Conservation (phyloP, 2,113 vertebrate genomes). For the Elaphurus davidianus region DNA sequence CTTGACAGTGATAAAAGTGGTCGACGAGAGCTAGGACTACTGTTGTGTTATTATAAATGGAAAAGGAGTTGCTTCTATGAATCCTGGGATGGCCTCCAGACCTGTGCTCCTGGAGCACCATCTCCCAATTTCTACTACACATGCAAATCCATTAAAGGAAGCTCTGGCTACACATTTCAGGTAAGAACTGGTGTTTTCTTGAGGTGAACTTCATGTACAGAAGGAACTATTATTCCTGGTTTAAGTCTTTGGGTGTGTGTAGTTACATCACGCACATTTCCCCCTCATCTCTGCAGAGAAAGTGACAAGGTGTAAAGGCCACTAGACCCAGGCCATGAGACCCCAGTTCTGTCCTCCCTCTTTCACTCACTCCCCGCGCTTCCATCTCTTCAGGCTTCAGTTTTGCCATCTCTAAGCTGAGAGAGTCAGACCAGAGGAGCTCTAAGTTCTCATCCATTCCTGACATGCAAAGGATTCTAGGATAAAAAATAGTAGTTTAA, state of each 20-base stretch:
- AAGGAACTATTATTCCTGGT: not conserved
- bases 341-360: not conserved
- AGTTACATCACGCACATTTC: not conserved
- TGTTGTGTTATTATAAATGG: not conserved
- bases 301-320: not conserved
- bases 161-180: not conserved
- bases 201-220: not conserved
- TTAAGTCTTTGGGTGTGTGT: not conserved
- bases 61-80: not conserved
- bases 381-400: not conserved
- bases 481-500: conserved; percentile 13
- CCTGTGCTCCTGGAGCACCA: not conserved
- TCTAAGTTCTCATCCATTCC: not conserved
- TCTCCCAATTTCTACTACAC: not conserved
- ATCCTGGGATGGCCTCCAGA: not conserved
- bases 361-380: not conserved
- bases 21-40: not conserved
- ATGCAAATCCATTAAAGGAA: not conserved
- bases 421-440: not conserved
- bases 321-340: not conserved
- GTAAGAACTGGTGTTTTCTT: not conserved
- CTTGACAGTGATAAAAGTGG: not conserved
- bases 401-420: not conserved
- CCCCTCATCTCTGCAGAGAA: not conserved
- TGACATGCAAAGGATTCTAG: not conserved